Evolutionary conservation across 2,888 invertebrate genomes (phyloP), one percentile per base, ranked within the genome.

Genomic region (Eudemis profundana): DNA sequence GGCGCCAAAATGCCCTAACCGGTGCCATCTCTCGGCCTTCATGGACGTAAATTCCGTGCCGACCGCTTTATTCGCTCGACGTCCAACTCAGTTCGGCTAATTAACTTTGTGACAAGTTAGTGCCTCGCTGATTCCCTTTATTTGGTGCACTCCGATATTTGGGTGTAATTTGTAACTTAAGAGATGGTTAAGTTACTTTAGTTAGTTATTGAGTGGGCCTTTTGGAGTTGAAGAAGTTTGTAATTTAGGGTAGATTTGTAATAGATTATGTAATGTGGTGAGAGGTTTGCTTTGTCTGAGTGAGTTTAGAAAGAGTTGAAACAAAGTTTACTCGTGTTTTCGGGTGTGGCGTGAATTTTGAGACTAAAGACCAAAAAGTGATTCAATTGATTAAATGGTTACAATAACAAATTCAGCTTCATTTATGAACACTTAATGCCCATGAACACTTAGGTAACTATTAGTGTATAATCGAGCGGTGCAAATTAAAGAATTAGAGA

Each of bases 31-130:
- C 27, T 40, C 15, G 0, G 49, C 29, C 27, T 10, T n/a, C 38
- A 23, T 40, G 38, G n/a, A 8, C 53, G 14, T 38, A 14, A 47
- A 54, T 53, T 46, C 14, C 21, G 19, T 40, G 14, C 19, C 44
- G 50, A 66, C 61, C 61, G 19, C 68, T 44, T 67, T 64, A 67
- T 61, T 60, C 67, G 46, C 12, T 14, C 40, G n/a, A 65, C 63
- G 66, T 66, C 61, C 65, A 63, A 69, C 61, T 68, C 61, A 51
- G 62, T 61, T 56, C 56, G 64, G 53, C 51, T 69, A 70, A 70
- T 69, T 68, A 66, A 68, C 57, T 69, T 68, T 61, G 68, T 69
- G 70, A 69, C 70, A 62, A 70, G 70, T 70, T 70, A 21, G 47
- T 62, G 60, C 46, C 59, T 44, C 27, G 54, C 23, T 57, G 38